Base-by-base conservation (phyloP, 92 coral and sea anemone genomes). In the Phenganax marumi region DNA sequence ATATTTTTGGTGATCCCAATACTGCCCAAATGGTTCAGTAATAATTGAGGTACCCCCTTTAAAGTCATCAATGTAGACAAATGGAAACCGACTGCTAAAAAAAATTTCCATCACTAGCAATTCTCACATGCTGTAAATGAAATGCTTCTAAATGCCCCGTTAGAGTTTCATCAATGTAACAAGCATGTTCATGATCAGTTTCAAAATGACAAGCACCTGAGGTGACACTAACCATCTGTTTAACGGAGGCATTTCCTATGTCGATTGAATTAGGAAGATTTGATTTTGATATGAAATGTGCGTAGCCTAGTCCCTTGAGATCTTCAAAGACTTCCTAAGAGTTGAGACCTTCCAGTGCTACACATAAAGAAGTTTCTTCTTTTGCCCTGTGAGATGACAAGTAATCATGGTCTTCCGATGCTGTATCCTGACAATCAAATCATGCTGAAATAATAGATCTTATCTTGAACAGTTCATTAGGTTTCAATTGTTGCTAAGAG, bases 251-350 rank as follows among this genome's bases (percentile, higher is more conserved):
- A 55, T 57, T 68, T 0, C 66, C 85, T 46, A 85, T 55, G 14
- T 84, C 88, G 25, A 85, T 79, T 25, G 88, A 85, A 8, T 73
- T 51, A 12, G 88, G 88, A 14, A 84, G 87, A 6, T 52, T 77
- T 24, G 74, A 76, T 55, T 84, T 77, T 0, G 84, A 60, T 33
- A 77, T 6, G 39, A 64, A 85, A 10, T 26, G 33, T 8, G 58
- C 58, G 13, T 50, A 52, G 8, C 88, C 85, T 19, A 85, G 52
- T 25, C 19, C 60, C 39, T 26, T 10, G 3, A 85, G 66, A 9
- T 84, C 77, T 18, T 66, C 43, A 46, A 22, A 85, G 46, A 85
- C 46, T 50, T 39, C 58, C n/a, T 76, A 85, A 68, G 68, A 53
- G 50, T 62, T 77, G 1, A 85, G 23, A 8, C 84, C 88, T 12